Percentiles rank a stretch among this genome's conserved stretches.
Conservation (phyloP, 2,888 invertebrate genomes). For the Coecobrya sp. region DNA sequence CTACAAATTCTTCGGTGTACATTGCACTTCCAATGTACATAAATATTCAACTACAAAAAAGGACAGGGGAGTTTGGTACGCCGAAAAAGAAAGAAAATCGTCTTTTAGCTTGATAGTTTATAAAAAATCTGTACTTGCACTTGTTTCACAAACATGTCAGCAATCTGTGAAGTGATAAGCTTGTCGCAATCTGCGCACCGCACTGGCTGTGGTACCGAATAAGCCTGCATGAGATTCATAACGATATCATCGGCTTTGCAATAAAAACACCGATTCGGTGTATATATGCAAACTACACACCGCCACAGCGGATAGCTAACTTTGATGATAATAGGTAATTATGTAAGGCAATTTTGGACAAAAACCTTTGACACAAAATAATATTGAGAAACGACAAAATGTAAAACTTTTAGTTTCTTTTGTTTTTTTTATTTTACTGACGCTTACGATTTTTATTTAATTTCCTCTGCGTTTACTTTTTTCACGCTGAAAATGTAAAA, state of each 20-base stretch:
- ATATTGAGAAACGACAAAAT: background rate
- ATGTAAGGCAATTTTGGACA: too few relatives aligned
- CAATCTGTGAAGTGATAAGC: background rate
- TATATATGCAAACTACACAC: too few relatives aligned
- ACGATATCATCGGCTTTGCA: background rate
- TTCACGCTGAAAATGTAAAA: constrained; percentile 83
- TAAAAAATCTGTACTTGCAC: background rate
- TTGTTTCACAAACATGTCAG: constrained; percentile 29
- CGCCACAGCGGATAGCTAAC: too few relatives aligned
- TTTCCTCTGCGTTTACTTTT: constrained; percentile 80
- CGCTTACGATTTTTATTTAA: constrained; percentile 80
- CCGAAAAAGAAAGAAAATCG: constrained; percentile 8
- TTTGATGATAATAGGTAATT: too few relatives aligned
- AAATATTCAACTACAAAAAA: constrained; percentile 5
- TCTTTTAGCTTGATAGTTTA: background rate
- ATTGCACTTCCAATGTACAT: constrained; percentile 15
- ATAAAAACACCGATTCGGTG: background rate
- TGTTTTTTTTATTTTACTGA: constrained; percentile 73
- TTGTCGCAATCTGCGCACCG: background rate
- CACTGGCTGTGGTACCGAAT: too few relatives aligned
- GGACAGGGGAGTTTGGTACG: background rate
- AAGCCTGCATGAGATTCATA: background rate
- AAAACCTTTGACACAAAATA: background rate
- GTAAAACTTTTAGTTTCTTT: constrained; percentile 15
- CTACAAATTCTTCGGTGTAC: constrained; percentile 30